Base-by-base conservation (phyloP, 2,113 vertebrate genomes). In the Otus sunia region DNA sequence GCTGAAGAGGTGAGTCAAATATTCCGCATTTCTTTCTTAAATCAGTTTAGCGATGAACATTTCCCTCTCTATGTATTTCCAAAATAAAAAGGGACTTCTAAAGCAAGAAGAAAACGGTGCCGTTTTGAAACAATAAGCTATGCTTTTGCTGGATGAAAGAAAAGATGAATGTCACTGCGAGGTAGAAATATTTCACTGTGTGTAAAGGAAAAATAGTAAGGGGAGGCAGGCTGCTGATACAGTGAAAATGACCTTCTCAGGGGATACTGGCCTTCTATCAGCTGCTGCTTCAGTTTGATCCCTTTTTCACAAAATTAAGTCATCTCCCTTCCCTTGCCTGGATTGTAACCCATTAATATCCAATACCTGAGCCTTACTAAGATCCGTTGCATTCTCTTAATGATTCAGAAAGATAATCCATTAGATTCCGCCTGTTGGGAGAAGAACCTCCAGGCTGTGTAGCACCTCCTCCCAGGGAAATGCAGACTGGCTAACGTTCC, bases 241-340 rank as follows among this genome's bases (percentile, higher is more conserved):
- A 41, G 81, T 52, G 92, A 82, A 83, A 97, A 96, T 96, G 97
- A 97, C 97, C 97, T 97, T 97, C 96, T 92, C 75, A 45, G 37
- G 96, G 90, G 90, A 90, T 95, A 86, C 82, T 21, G 95, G 94
- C 95, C 92, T 96, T 80, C 89, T 22, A 7, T 50, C 63, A 41
- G 66, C 88, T 71, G 53, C 95, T 58, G 93, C 77, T 96, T 87
- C 91, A 73, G 74, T 73, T 78, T 19, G 25, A 49, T 78, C 69
- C 67, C 52, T 50, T 93, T 80, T 45, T 16, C 86, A 56, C 36
- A 52, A 93, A 93, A 87, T 91, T 68, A 67, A 90, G 92, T 52
- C n/a, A 36, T 90, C 58, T 52, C 50, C 41, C 59, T 62, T 59
- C 58, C 63, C 62, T 68, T 27, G 37, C 32, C 37, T 37, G 80